phyloP scores from a whole-genome alignment of 2,113 vertebrate genomes.

The Papio anubis region DNA sequence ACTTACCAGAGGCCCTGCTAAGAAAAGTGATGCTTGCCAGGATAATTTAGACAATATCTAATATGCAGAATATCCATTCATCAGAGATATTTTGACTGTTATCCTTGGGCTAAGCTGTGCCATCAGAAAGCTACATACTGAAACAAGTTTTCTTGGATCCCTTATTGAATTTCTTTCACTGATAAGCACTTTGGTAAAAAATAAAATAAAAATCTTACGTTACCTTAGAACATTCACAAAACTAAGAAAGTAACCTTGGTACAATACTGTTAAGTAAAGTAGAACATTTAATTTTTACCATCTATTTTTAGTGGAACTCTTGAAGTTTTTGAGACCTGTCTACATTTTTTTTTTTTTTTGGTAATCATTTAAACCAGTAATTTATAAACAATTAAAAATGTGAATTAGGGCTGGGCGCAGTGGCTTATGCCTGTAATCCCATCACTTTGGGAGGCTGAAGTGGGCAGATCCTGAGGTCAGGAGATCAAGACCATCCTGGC shows the following conservation, averaged over 20 bases:
- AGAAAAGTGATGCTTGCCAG: neutral
- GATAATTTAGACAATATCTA: neutral
- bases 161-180: neutral
- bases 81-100: neutral
- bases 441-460: too few relatives aligned
- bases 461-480: too few relatives aligned
- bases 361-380: neutral
- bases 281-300: slow-evolving; percentile 38
- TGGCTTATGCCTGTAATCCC: too few relatives aligned
- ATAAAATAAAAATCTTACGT: neutral
- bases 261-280: neutral
- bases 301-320: neutral
- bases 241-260: neutral
- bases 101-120: neutral
- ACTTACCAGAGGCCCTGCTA: neutral
- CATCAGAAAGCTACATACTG: neutral
- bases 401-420: too few relatives aligned
- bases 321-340: neutral
- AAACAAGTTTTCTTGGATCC: neutral
- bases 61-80: neutral
- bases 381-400: slow-evolving; percentile 16
- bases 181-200: neutral
- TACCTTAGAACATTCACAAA: neutral
- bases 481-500: too few relatives aligned
- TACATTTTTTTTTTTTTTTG: neutral